Base-by-base conservation (phyloP, 2,113 vertebrate species). In the Oxyruncus cristatus region DNA sequence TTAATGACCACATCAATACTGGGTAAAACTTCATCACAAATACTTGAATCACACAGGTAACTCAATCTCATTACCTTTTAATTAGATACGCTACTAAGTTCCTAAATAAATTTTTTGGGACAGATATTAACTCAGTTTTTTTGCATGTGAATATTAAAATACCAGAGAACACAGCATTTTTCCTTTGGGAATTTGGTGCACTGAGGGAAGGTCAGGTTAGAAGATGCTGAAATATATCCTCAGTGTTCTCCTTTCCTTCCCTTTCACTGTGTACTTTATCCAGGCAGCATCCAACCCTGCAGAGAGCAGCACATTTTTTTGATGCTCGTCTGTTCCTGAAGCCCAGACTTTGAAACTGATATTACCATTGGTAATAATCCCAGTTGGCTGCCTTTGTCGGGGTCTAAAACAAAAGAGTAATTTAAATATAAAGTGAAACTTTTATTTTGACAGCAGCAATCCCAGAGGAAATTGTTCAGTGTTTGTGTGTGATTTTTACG, bases 371-470 rank as follows among this genome's bases (percentile, higher is more conserved):
- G 70, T 97, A 92, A 95, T 88, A 93, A 89, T 92, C 88, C 88
- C 93, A 96, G 72, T 24, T 1, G 6, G 62, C 75, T 84, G 91
- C 90, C 76, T 96, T 93, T 97, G 95, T 75, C 68, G 13, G 58
- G 78, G 55, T 88, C 92, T 93, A 82, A 92, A 96, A 96, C 92
- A 95, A 94, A 82, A 92, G 93, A 92, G 46, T 84, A 83, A 94
- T 92, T 92, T 97, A 93, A 96, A 95, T 94, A 97, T 73, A 88
- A 97, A 95, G 84, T 76, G 75, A 95, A 96, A 93, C 68, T 92
- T 97, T 96, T 92, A 89, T 96, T 97, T 96, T 93, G 95, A 97
- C 96, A 97, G 95, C 78, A 89, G 61, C 44, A 89, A 61, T 92
- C 95, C 92, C 94, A 52, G 72, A 93, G 96, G 97, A 97, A 96